Conservation (phyloP, 2,797 vertebrate species). For the Podargus strigoides region DNA sequence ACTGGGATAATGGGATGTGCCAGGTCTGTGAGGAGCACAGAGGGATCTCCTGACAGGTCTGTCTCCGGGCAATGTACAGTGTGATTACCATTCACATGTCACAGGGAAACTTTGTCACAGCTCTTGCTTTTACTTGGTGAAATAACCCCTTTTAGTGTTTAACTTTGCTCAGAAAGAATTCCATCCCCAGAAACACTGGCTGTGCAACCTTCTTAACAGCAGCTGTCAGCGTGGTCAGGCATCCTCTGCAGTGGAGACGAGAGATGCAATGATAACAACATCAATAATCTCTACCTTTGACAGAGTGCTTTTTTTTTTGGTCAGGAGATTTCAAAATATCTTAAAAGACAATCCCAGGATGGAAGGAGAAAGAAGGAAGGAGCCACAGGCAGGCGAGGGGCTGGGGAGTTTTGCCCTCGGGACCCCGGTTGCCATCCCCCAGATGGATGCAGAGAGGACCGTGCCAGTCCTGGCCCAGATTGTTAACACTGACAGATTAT, state of each 20-base stretch:
- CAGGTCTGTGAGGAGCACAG: rapidly evolving
- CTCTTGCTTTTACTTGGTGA: not conserved
- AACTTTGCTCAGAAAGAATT: conserved; percentile 4
- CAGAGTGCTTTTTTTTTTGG: not conserved
- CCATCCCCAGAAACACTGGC: not conserved
- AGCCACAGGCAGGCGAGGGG: not conserved
- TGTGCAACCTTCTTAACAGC: conserved; percentile 10
- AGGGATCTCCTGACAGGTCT: not conserved
- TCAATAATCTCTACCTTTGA: not conserved
- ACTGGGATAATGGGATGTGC: not conserved
- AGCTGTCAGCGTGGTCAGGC: conserved; percentile 29
- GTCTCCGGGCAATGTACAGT: rapidly evolving
- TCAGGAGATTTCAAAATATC: not conserved
- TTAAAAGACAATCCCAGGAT: not conserved
- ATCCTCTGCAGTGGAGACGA: not conserved
- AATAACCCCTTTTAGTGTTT: conserved; percentile 8
- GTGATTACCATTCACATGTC: not conserved
- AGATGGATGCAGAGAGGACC: not conserved
- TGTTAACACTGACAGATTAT: not conserved
- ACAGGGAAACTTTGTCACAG: not conserved
- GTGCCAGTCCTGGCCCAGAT: rapidly evolving
- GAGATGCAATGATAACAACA: not conserved
- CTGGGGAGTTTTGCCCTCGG: rapidly evolving
- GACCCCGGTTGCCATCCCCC: too few species aligned
- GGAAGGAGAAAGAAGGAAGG: not conserved